Percentiles rank a stretch among this genome's conserved stretches.
phyloP scores from a whole-genome alignment of 2,797 vertebrate genomes.

The Sandelia bainsii region DNA sequence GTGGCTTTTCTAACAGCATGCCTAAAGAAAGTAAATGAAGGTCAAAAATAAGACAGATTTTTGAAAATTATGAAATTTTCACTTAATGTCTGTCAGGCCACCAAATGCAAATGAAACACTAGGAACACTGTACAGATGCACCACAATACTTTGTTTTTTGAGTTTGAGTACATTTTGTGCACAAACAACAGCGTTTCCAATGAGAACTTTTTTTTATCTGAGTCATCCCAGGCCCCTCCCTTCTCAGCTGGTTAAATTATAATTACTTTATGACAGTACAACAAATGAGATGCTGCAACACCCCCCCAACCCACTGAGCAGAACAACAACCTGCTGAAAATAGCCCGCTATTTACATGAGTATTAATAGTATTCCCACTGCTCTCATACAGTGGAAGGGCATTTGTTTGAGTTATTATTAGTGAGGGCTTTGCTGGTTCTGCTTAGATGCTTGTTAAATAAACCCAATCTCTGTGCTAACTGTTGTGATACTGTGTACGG shows the following conservation, averaged over 20 bases:
- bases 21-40: neutral
- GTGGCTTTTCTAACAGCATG: neutral
- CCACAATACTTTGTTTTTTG: neutral
- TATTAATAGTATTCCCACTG: conserved; percentile 59
- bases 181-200: conserved; percentile 17
- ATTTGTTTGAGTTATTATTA: conserved; percentile 68
- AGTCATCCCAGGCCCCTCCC: conserved; percentile 14
- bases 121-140: neutral
- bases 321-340: conserved; percentile 44
- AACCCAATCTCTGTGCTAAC: conserved; percentile 49
- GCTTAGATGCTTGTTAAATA: conserved; percentile 61
- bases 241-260: neutral
- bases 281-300: conserved; percentile 34
- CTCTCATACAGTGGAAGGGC: conserved; percentile 48
- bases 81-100: too few species aligned
- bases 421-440: conserved; percentile 57
- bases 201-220: conserved; percentile 16
- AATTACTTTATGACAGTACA: conserved; percentile 29
- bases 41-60: neutral
- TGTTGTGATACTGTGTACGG: conserved; percentile 40
- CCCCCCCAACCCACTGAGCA: conserved; percentile 1
- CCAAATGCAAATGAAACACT: neutral
- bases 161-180: conserved; percentile 17
- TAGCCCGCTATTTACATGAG: conserved; percentile 57
- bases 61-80: too few species aligned